phyloP scores from a whole-genome alignment of 2,797 vertebrate genomes.

The Jordanella pulchra region DNA sequence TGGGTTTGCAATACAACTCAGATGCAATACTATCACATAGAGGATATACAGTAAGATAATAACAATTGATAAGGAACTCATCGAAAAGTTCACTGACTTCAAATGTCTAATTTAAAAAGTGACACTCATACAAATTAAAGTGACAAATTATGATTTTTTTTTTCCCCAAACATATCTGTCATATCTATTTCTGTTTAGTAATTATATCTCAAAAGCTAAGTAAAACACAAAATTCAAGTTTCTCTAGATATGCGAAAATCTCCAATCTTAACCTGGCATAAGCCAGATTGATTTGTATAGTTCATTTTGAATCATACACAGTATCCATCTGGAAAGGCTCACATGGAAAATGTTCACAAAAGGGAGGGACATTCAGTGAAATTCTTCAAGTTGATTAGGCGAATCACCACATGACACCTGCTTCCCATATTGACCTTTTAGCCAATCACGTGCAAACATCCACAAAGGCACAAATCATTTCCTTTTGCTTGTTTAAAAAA shows the following conservation, averaged over 20 bases:
- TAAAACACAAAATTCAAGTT: background rate
- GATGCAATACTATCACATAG: constrained; percentile 31
- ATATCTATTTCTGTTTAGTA: background rate
- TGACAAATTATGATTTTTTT: background rate
- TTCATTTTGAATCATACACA: too few relatives aligned
- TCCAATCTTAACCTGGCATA: background rate
- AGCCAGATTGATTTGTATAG: too few relatives aligned
- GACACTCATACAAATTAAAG: background rate
- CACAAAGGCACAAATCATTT: too few relatives aligned
- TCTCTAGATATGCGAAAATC: background rate
- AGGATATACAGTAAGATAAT: constrained; percentile 6
- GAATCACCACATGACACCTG: too few relatives aligned
- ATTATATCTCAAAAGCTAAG: background rate
- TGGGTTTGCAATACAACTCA: constrained; percentile 39
- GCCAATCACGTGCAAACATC: too few relatives aligned
- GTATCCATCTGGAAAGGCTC: too few relatives aligned
- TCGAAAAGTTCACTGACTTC: background rate
- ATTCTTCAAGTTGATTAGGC: too few relatives aligned
- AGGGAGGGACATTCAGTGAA: too few relatives aligned
- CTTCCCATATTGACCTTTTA: too few relatives aligned
- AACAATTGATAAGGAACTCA: background rate
- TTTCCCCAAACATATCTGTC: too few relatives aligned
- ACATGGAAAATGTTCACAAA: too few relatives aligned
- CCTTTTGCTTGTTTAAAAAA: too few relatives aligned
- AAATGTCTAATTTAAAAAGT: background rate